Conservation (phyloP, 1,140 invertebrate species). For the Tetranychus urticae region DNA sequence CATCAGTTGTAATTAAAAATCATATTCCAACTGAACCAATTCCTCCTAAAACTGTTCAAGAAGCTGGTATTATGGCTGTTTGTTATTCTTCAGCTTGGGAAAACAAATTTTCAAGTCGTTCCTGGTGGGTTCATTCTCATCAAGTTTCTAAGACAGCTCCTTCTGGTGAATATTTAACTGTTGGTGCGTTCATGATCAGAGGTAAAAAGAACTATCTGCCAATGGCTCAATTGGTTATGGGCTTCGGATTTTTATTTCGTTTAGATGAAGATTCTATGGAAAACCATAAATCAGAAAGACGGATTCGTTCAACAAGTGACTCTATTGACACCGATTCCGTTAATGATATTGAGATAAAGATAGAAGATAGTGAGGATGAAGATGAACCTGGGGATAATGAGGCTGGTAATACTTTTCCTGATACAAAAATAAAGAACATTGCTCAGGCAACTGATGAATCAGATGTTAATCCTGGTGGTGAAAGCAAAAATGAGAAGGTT, state of each 20-base stretch:
- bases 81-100: constrained; percentile 94
- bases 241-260: constrained; percentile 76
- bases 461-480: constrained; percentile 1
- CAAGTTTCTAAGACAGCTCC: constrained; percentile 87
- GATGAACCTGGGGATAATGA: background rate
- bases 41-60: constrained; percentile 80
- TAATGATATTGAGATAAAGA: constrained; percentile 8
- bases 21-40: constrained; percentile 31
- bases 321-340: constrained; percentile 1
- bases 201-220: constrained; percentile 94
- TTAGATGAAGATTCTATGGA: constrained; percentile 32
- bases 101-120: constrained; percentile 72
- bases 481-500: constrained; percentile 3
- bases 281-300: constrained; percentile 21
- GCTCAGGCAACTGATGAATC: background rate
- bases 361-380: constrained; percentile 7
- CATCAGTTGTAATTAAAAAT: constrained; percentile 85
- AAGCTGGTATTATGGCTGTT: constrained; percentile 89
- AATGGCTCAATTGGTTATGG: constrained; percentile 67
- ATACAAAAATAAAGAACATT: constrained; percentile 6
- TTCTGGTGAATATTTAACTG: constrained; percentile 76
- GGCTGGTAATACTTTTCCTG: background rate
- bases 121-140: constrained; percentile 86
- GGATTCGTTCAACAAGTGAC: constrained; percentile 9
- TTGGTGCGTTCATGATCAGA: constrained; percentile 94